Evolutionary conservation across 2,888 invertebrate species (phyloP).

Genomic region (Auanema freiburgensis): DNA sequence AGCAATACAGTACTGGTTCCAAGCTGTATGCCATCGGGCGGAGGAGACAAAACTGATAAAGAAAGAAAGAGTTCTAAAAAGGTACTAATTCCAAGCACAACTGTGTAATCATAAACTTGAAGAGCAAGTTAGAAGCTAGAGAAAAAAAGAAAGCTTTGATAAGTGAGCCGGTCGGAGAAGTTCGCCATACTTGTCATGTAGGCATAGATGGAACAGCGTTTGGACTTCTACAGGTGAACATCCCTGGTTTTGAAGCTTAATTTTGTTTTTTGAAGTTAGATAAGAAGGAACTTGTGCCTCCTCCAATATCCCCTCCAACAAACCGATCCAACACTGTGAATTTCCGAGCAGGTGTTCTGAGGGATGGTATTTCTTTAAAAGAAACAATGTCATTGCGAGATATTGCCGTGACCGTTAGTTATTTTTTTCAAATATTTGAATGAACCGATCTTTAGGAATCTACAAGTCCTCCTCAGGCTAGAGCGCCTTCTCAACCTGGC

Average conservation of each 20-base stretch:
- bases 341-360: slow-evolving; percentile 25
- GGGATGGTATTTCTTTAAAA: slow-evolving; percentile 32
- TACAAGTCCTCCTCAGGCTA: slow-evolving; percentile 20
- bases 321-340: slow-evolving; percentile 23
- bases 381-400: slow-evolving; percentile 44
- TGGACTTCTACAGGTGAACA: slow-evolving; percentile 77
- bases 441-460: background rate
- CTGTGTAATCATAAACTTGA: background rate
- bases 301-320: slow-evolving; percentile 35
- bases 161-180: slow-evolving; percentile 91
- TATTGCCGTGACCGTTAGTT: slow-evolving; percentile 17
- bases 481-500: slow-evolving; percentile 28
- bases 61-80: slow-evolving; percentile 32
- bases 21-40: slow-evolving; percentile 21
- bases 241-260: slow-evolving; percentile 2
- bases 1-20: slow-evolving; percentile 16
- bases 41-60: slow-evolving; percentile 26
- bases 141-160: slow-evolving; percentile 73
- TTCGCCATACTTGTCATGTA: slow-evolving; percentile 93
- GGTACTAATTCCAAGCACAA: no score
- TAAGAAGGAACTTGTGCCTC: slow-evolving; percentile 46
- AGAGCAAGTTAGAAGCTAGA: slow-evolving; percentile 32
- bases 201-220: slow-evolving; percentile 95
- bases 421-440: background rate
- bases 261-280: slow-evolving; percentile 36